Conservation (phyloP, 2,113 vertebrate genomes). For the Xerus inauris region DNA sequence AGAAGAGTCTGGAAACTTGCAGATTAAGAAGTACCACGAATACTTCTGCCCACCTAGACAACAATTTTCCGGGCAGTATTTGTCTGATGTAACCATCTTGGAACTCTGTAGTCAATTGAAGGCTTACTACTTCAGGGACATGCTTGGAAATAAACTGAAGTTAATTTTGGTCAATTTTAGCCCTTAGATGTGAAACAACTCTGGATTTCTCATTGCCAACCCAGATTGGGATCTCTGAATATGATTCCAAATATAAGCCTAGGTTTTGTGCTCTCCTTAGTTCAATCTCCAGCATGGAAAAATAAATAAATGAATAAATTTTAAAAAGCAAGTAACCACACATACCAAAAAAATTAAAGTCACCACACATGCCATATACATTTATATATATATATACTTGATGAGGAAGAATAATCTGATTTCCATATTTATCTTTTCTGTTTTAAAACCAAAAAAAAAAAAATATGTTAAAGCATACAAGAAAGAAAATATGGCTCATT, state of each 20-base stretch:
- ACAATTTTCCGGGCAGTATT: not conserved
- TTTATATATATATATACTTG: not conserved
- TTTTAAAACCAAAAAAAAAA: not conserved
- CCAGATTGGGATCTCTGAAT: not conserved
- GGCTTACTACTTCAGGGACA: not conserved
- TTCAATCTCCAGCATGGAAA: no score
- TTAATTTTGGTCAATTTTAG: not conserved
- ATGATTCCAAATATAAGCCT: not conserved
- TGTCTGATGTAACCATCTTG: not conserved
- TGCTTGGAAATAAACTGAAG: not conserved
- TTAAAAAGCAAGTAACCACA: not conserved
- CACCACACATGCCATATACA: not conserved
- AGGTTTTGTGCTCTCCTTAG: no score
- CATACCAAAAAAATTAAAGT: not conserved
- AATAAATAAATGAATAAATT: no score
- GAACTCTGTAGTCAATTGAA: not conserved
- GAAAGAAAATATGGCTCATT: not conserved
- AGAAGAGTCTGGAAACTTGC: not conserved
- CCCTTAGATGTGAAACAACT: not conserved
- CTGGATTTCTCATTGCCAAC: accelerated
- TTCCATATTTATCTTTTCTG: not conserved
- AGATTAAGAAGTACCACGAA: not conserved
- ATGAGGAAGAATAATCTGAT: not conserved
- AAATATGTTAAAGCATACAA: not conserved
- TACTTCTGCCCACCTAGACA: not conserved